Evolutionary conservation across 1,140 invertebrate genomes (phyloP).

Genomic region (Drosophila melanogaster): DNA sequence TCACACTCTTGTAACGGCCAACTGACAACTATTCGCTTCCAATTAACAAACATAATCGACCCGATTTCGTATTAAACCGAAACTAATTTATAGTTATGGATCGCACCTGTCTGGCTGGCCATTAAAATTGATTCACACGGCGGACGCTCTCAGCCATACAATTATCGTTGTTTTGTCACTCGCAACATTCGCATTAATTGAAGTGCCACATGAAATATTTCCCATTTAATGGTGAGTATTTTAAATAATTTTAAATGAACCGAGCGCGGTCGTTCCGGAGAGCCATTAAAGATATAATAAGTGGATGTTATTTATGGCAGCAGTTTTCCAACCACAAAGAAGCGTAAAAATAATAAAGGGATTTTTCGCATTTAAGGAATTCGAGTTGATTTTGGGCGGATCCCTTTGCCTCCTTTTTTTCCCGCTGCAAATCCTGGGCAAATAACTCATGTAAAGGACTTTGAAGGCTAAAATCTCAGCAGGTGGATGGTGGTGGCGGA

Average conservation of each 20-base stretch:
- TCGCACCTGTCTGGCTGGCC: constrained; percentile 18
- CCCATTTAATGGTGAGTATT: constrained; percentile 46
- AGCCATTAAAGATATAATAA: constrained; percentile 57
- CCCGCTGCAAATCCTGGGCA: constrained; percentile 34
- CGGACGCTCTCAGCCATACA: constrained; percentile 10
- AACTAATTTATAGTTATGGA: constrained; percentile 17
- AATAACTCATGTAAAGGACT: constrained; percentile 67
- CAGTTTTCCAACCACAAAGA: constrained; percentile 43
- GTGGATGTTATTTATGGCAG: constrained; percentile 63
- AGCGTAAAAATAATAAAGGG: constrained; percentile 11
- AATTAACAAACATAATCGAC: constrained; percentile 1
- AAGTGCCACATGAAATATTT: constrained; percentile 50
- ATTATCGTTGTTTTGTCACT: constrained; percentile 47
- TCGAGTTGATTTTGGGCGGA: constrained; percentile 29
- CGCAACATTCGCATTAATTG: constrained; percentile 51
- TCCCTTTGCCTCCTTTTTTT: constrained; percentile 17
- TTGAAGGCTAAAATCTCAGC: constrained; percentile 48
- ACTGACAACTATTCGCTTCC: not conserved
- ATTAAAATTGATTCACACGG: constrained; percentile 32
- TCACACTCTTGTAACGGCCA: too few relatives aligned
- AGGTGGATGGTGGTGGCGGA: constrained; percentile 27
- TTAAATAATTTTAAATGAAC: constrained; percentile 61
- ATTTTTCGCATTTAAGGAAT: constrained; percentile 26
- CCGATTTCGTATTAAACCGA: constrained; percentile 15
- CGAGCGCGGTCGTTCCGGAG: constrained; percentile 26